Percentiles rank a stretch among this genome's conserved stretches.
Evolutionary conservation across 1,140 invertebrate species (phyloP).

Genomic region (Sesamia nonagrioides): DNA sequence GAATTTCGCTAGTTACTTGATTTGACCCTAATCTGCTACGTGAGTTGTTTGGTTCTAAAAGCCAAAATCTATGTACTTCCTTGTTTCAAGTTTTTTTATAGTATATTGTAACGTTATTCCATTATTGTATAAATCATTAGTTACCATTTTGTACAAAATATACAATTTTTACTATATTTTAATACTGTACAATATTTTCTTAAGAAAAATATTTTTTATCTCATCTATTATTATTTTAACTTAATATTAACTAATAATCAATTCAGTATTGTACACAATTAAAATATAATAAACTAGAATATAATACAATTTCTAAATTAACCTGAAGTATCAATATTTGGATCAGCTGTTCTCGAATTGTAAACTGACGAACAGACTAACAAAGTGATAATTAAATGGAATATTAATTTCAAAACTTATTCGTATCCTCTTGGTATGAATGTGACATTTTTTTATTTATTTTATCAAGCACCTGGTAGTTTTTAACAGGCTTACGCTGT

Average conservation of each 20-base stretch:
- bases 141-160: conserved; percentile 32
- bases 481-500: too few species aligned
- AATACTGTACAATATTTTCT: neutral
- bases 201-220: neutral
- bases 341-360: conserved; percentile 15
- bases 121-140: neutral
- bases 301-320: neutral
- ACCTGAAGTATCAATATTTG: neutral
- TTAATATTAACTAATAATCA: neutral
- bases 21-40: neutral
- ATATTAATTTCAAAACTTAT: neutral
- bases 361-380: neutral
- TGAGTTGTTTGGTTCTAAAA: neutral
- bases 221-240: neutral
- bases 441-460: too few species aligned
- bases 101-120: neutral
- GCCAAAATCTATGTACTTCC: neutral
- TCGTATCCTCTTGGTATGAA: too few species aligned
- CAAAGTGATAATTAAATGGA: neutral
- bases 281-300: neutral
- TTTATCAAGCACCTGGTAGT: too few species aligned
- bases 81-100: neutral
- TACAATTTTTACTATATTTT: neutral
- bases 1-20: too few species aligned
- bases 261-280: neutral